A percentile compares a stretch with the other conserved stretches of the same genome.
Evolutionary conservation across 1,140 invertebrate genomes (phyloP).

Genomic region (Hyles vespertilio): DNA sequence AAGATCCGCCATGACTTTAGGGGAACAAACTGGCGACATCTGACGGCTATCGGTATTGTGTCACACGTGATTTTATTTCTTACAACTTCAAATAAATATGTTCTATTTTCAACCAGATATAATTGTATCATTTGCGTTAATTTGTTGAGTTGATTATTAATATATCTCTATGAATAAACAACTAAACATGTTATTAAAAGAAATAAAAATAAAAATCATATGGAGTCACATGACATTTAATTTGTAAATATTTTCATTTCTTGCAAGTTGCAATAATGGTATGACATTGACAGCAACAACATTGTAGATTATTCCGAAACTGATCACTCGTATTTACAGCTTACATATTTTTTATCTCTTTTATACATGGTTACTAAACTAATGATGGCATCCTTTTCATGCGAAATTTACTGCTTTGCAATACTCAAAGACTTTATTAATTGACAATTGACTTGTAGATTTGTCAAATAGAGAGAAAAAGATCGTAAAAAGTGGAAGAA

Average conservation of each 20-base stretch:
- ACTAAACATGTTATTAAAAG: neutral
- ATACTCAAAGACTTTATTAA: neutral
- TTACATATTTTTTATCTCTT: no score
- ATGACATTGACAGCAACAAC: slow-evolving; percentile 19
- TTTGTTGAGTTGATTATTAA: neutral
- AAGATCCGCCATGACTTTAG: slow-evolving; percentile 71
- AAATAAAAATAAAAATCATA: no score
- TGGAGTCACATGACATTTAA: neutral
- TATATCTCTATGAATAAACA: neutral
- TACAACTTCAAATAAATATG: slow-evolving; percentile 49
- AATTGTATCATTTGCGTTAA: neutral
- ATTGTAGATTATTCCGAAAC: no score
- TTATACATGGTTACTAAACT: no score
- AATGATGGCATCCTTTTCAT: no score
- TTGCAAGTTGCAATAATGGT: slow-evolving; percentile 15
- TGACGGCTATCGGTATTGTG: slow-evolving; percentile 38
- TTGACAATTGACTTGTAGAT: slow-evolving; percentile 30
- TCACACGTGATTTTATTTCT: slow-evolving; percentile 66
- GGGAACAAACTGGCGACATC: slow-evolving; percentile 60
- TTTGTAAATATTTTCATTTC: slow-evolving; percentile 4
- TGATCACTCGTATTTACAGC: no score
- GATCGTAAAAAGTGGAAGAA: slow-evolving; percentile 14
- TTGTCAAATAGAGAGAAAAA: slow-evolving; percentile 27
- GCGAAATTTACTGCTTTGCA: no score
- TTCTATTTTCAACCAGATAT: slow-evolving; percentile 52